phyloP scores from a whole-genome alignment of 2,113 vertebrate genomes.

The Dipodomys merriami region DNA sequence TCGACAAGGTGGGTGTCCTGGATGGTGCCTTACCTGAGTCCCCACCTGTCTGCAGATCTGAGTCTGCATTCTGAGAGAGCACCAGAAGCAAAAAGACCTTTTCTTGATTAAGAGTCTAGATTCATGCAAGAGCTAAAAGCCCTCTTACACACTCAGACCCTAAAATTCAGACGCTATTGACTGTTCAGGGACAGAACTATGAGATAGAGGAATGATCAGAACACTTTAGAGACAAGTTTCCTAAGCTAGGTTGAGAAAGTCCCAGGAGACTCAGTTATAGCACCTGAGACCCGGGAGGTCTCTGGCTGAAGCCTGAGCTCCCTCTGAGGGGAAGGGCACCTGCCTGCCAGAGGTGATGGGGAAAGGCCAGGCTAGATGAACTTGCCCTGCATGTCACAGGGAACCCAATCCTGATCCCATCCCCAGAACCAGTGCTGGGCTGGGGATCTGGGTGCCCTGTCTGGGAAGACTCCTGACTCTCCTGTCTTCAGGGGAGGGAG shows the following conservation, averaged over 20 bases:
- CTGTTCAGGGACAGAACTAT: conserved; percentile 73
- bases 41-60: rapidly evolving
- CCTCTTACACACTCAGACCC: background rate
- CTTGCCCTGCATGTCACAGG: background rate
- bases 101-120: background rate
- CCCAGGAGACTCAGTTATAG: background rate
- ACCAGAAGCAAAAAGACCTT: background rate
- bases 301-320: background rate
- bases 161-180: conserved; percentile 25
- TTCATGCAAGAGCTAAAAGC: background rate
- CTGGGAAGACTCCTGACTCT: background rate
- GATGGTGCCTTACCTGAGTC: background rate
- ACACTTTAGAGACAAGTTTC: background rate
- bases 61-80: background rate
- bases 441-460: background rate
- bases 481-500: background rate
- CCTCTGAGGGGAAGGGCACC: background rate
- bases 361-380: background rate
- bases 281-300: background rate
- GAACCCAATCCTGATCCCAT: no score
- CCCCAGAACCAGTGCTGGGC: background rate
- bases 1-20: conserved; percentile 85
- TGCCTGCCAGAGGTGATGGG: no score
- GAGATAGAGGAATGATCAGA: background rate
- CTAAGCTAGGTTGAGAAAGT: background rate